A percentile compares a stretch with the other conserved stretches of the same genome.
Conservation (phyloP, 2,797 vertebrate species). For the Sebastes flavidus region DNA sequence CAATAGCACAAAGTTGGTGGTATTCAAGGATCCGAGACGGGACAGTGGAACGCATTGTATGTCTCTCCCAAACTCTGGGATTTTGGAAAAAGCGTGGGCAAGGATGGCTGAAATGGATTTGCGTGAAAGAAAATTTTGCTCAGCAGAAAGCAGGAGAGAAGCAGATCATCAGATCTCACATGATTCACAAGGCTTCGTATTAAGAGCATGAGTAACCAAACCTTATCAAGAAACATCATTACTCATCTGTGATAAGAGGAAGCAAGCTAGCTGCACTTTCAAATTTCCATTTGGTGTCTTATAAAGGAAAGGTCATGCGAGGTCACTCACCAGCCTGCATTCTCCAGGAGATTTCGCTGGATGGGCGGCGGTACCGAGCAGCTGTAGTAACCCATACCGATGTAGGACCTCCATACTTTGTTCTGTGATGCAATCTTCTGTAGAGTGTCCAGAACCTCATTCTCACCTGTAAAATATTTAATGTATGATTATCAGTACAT, state of each 20-base stretch:
- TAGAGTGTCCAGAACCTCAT: slow-evolving; percentile 90
- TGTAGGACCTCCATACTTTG: slow-evolving; percentile 96
- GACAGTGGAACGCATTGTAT: slow-evolving; percentile 40
- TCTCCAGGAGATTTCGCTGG: slow-evolving; percentile 93
- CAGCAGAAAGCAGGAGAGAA: neutral
- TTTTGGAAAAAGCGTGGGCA: slow-evolving; percentile 1
- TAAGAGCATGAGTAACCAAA: slow-evolving; percentile 20
- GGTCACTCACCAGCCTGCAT: slow-evolving; percentile 93
- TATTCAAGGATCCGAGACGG: slow-evolving; percentile 18
- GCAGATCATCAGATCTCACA: slow-evolving; percentile 22
- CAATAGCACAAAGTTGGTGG: slow-evolving; percentile 36
- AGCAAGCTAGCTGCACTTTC: neutral
- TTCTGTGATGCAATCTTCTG: slow-evolving; percentile 92
- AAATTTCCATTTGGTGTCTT: neutral
- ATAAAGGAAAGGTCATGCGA: neutral
- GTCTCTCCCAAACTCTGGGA: neutral
- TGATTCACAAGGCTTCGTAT: slow-evolving; percentile 4
- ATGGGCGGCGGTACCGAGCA: slow-evolving; percentile 93
- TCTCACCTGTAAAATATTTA: slow-evolving; percentile 87
- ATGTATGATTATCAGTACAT: neutral
- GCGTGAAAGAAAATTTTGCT: slow-evolving; percentile 28
- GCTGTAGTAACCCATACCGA: slow-evolving; percentile 99
- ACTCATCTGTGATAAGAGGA: neutral
- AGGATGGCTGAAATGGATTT: slow-evolving; percentile 14
- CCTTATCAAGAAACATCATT: slow-evolving; percentile 6